Conservation (phyloP, 2,113 vertebrate genomes). For the Ornithorhynchus anatinus region DNA sequence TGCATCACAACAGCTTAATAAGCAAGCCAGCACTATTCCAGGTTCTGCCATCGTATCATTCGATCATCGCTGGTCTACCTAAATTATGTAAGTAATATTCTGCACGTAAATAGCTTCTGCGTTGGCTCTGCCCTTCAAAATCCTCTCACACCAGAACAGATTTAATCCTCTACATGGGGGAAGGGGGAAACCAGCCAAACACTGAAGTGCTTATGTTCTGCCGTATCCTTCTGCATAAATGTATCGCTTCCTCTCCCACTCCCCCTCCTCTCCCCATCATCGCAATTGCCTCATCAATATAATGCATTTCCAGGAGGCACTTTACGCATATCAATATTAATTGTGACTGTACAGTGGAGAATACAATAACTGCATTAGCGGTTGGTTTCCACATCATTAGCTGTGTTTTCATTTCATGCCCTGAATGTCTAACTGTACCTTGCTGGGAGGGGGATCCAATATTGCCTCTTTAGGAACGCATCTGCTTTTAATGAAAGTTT, state of each 20-base stretch:
- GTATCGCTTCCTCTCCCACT: too few relatives aligned
- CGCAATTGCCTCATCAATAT: neutral
- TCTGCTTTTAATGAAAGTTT: conserved; percentile 57
- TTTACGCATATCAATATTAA: neutral
- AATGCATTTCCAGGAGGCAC: conserved; percentile 5
- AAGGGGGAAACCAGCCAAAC: neutral
- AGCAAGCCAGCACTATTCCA: conserved; percentile 23
- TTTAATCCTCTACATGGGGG: neutral
- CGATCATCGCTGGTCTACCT: conserved; percentile 8
- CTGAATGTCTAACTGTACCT: conserved; percentile 24
- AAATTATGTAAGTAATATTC: conserved; percentile 24
- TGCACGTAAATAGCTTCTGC: conserved; percentile 14
- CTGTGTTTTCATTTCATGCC: neutral
- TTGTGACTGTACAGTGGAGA: neutral
- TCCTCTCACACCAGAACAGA: neutral
- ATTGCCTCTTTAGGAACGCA: conserved; percentile 43
- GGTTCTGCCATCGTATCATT: conserved; percentile 13
- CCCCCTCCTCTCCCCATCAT: neutral
- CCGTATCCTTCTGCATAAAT: neutral
- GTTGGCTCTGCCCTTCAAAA: neutral
- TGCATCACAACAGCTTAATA: conserved; percentile 30
- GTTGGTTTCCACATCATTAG: conserved; percentile 3
- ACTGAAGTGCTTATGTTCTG: neutral
- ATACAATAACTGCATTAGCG: neutral
- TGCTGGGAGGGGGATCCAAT: conserved; percentile 58